Evolutionary conservation across 2,113 vertebrate genomes (phyloP).

Genomic region (Triplophysa rosa): DNA sequence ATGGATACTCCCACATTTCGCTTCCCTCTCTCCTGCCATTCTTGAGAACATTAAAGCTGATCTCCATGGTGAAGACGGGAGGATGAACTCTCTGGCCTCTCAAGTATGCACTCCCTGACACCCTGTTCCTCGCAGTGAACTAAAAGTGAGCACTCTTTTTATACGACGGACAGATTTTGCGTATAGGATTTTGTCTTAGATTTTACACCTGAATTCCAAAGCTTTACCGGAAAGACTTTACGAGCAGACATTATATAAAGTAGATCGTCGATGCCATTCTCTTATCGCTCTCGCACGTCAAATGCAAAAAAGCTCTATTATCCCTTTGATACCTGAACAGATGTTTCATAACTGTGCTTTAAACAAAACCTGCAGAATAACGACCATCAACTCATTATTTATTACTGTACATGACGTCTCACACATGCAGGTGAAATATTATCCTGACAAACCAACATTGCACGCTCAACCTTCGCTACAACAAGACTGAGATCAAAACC

Average conservation of each 20-base stretch:
- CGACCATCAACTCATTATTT: background rate
- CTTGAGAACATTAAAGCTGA: constrained; percentile 50
- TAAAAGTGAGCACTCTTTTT: constrained; percentile 23
- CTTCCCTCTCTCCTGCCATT: constrained; percentile 68
- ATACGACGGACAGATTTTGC: background rate
- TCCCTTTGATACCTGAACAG: background rate
- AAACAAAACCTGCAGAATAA: background rate
- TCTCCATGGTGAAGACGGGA: constrained; percentile 61
- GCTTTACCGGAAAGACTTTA: no score
- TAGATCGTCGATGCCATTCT: no score
- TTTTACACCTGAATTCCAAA: background rate
- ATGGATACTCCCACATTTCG: constrained; percentile 58
- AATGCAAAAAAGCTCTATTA: background rate
- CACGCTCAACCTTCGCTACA: background rate
- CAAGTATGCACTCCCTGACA: constrained; percentile 55
- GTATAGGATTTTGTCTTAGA: background rate
- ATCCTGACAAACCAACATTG: background rate
- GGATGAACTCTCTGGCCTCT: constrained; percentile 60
- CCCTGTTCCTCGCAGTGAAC: constrained; percentile 43
- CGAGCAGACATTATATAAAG: no score
- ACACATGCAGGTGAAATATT: background rate
- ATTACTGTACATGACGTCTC: background rate
- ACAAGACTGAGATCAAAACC: background rate
- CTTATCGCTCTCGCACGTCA: no score
- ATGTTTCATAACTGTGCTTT: background rate